Base-by-base conservation (phyloP, 2,113 vertebrate genomes). In the Equus przewalskii region DNA sequence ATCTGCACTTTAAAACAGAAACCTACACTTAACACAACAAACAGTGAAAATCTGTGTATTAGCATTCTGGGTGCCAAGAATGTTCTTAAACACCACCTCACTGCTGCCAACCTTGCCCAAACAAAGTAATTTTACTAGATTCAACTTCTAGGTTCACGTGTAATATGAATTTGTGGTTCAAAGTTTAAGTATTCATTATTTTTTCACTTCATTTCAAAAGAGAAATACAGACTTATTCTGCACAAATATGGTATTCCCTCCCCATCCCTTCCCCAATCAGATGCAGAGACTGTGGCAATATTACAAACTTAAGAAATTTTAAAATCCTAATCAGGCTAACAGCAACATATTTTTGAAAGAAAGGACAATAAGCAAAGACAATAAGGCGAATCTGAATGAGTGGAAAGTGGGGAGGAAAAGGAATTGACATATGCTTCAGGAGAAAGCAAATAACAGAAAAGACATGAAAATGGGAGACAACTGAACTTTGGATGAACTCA, bases 401-500 rank as follows among this genome's bases (percentile, higher is more conserved):
- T n/a, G 36, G 60, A 86, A 92, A 91, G 44, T 73, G 24, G 73
- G 60, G 51, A 41, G 10, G 33, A 84, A 92, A 94, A 97, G 93
- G 73, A 94, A 95, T 2, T 96, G 96, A 96, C 70, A 96, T 60
- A 46, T 87, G 86, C 83, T 97, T 96, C 69, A 26, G 11, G 94
- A 94, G 56, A 69, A 95, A 90, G 93, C 83, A 96, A 94, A 90
- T 75, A 98, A 79, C 54, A 92, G 44, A 92, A 73, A 82, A 79
- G 62, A 98, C 95, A 95, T 67, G 81, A 91, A 96, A 97, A 93
- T 26, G 49, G 69, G 84, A 97, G 79, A 96, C 67, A 94, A 93
- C 30, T 97, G 97, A 97, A 98, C 89, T 98, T 97, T 78, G 18
- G 22, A 82, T 92, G 94, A 98, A 98, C 94, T 96, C 89, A 89